Evolutionary conservation across 2,888 invertebrate species (phyloP).

Genomic region (Orchesellides sinensis): DNA sequence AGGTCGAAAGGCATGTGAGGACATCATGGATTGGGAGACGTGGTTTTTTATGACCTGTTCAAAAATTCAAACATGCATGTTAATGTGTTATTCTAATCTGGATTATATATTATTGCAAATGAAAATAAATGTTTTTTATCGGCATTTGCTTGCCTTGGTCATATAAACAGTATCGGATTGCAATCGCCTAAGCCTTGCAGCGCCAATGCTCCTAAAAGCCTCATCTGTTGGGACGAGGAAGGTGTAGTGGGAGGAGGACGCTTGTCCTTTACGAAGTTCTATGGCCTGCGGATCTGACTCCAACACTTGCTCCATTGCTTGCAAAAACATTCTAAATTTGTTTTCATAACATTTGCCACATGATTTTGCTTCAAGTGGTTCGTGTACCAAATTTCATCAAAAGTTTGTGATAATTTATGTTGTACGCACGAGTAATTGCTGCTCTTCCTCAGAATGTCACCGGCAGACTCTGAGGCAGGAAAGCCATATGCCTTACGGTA

Average conservation of each 20-base stretch:
- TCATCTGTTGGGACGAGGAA: constrained; percentile 84
- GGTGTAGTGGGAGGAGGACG: constrained; percentile 78
- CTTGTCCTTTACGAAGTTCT: constrained; percentile 73
- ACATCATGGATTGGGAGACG: constrained; percentile 78
- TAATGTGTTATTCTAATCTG: not conserved
- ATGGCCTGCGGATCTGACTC: constrained; percentile 75
- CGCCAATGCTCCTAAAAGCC: constrained; percentile 82
- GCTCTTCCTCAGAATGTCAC: constrained; percentile 77
- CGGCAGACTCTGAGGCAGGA: constrained; percentile 77
- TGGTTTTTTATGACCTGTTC: constrained; percentile 78
- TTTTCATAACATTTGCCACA: too few relatives aligned
- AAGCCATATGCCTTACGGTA: constrained; percentile 78
- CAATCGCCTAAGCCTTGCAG: constrained; percentile 75
- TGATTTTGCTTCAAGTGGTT: too few relatives aligned
- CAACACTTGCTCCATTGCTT: constrained; percentile 76
- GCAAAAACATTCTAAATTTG: constrained; percentile 77
- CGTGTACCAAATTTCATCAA: not conserved
- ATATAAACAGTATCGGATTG: constrained; percentile 76
- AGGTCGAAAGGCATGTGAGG: constrained; percentile 77
- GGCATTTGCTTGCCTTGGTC: constrained; percentile 75
- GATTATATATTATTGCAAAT: not conserved
- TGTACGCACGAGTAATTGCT: constrained; percentile 77
- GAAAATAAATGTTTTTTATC: not conserved
- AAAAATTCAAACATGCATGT: not conserved
- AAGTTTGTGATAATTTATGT: not conserved